Base-by-base conservation (phyloP, 2,888 invertebrate genomes). In the Aquatica leii region DNA sequence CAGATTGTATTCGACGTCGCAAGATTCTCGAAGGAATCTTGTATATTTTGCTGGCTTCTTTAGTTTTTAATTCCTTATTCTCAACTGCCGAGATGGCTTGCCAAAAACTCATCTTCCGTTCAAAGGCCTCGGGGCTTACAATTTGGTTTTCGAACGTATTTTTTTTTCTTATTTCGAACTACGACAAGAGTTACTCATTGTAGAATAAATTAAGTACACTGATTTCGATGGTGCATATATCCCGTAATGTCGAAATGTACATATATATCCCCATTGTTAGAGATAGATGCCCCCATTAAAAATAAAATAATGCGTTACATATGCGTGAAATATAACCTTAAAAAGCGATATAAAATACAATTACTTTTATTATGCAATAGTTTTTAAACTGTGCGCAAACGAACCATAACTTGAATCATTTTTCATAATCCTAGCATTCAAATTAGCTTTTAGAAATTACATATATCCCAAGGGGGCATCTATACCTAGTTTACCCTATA, bases 211-310 rank as follows among this genome's bases (percentile, higher is more conserved):
- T 37, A 37, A 37, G 41, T 37, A 37, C 37, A 37, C 37, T 37
- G 37, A 37, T 37, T 37, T 37, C 37, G 37, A n/a, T 37, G 37
- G 37, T 37, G 37, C 37, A 37, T 37, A 37, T 37, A 37, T 37
- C 37, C 37, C 37, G 37, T 37, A 37, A 37, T 9, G n/a, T 37
- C 37, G 37, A 37, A 12, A 12, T 11, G 37, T n/a, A n/a, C n/a
- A n/a, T 12, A 37, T 37, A 37, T 37, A 37, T 37, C 11, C 37
- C 37, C n/a, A 37, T 37, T 31, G 31, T 31, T 31, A 31, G 31
- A 9, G 31, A 31, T 31, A 31, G 31, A 31, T 6, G 37, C n/a
- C 37, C 37, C 37, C 37, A 12, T 37, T 37, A 37, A 37, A 31
- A 4, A 31, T 31, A 31, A 37, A 37, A 37, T 37, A 37, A 37